Evolutionary conservation across 2,888 invertebrate species (phyloP).

Genomic region (Oligia fasciuncula): DNA sequence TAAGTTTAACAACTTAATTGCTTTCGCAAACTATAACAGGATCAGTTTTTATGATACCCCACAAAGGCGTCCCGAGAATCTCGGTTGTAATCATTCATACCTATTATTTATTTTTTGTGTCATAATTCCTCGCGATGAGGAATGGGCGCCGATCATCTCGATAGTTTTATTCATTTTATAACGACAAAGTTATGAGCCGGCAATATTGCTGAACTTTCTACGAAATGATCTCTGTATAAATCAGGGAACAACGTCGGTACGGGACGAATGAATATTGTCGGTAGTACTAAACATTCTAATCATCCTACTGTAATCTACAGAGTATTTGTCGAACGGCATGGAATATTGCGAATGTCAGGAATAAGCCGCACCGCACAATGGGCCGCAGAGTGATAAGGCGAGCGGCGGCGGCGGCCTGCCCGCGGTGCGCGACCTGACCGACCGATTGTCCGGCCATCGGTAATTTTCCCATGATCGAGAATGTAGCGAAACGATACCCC

Average conservation of each 20-base stretch:
- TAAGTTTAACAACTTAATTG: slow-evolving; percentile 89
- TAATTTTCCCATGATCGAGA: slow-evolving; percentile 85
- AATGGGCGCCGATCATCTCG: slow-evolving; percentile 75
- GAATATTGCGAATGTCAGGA: slow-evolving; percentile 83
- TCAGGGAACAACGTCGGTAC: slow-evolving; percentile 37
- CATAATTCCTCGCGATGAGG: slow-evolving; percentile 82
- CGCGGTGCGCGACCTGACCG: slow-evolving; percentile 66
- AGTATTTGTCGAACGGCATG: slow-evolving; percentile 80
- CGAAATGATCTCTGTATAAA: slow-evolving; percentile 58
- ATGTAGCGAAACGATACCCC: slow-evolving; percentile 75
- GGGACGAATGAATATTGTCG: slow-evolving; percentile 64
- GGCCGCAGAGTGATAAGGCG: slow-evolving; percentile 77
- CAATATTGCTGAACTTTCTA: slow-evolving; percentile 60
- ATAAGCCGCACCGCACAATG: slow-evolving; percentile 78
- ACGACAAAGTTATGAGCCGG: slow-evolving; percentile 64
- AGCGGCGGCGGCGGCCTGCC: slow-evolving; percentile 57
- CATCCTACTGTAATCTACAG: slow-evolving; percentile 79
- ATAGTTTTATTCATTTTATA: slow-evolving; percentile 71
- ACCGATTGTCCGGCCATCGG: slow-evolving; percentile 79
- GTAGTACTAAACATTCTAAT: slow-evolving; percentile 81
- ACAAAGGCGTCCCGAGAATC: slow-evolving; percentile 79
- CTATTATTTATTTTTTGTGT: slow-evolving; percentile 76
- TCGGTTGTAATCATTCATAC: slow-evolving; percentile 67
- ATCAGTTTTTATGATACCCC: slow-evolving; percentile 84
- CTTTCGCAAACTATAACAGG: slow-evolving; percentile 87